These are phyloP conservation scores for Drosophila flavopinicola DNA, from an alignment of 2,888 invertebrate species.

Conservation along the genomic window DNA sequence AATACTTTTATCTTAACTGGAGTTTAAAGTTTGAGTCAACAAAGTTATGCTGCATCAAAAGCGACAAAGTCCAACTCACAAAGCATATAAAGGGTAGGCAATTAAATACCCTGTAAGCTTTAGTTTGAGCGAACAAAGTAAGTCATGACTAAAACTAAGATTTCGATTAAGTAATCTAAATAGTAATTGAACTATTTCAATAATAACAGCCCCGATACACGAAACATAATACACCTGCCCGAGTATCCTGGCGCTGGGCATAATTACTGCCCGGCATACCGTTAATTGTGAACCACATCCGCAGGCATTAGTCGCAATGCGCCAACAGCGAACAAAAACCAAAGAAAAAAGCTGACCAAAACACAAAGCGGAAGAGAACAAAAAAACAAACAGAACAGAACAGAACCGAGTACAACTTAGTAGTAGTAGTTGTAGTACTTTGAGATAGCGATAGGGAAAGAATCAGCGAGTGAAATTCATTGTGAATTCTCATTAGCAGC, in stretches of 20 bases:
- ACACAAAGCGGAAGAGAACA: constrained; percentile 8
- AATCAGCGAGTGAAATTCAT: constrained; percentile 78
- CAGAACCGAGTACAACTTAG: constrained; percentile 30
- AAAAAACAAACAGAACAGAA: constrained; percentile 18
- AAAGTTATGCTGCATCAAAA: constrained; percentile 19
- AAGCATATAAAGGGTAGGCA: not conserved
- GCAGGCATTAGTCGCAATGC: constrained; percentile 68
- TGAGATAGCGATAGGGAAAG: constrained; percentile 41
- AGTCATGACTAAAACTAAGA: not conserved
- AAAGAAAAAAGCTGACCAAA: constrained; percentile 25
- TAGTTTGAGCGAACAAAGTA: no score
- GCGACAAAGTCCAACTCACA: not conserved
- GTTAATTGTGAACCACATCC: constrained; percentile 62
- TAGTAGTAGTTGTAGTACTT: constrained; percentile 24
- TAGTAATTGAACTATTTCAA: not conserved
- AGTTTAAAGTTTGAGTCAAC: constrained; percentile 9
- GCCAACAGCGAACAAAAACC: constrained; percentile 41
- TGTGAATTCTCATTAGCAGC: constrained; percentile 80
- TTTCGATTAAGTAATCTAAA: not conserved
- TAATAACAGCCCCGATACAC: not conserved
- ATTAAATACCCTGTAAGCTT: constrained; percentile 9
- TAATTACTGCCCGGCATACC: constrained; percentile 43
- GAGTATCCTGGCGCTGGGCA: constrained; percentile 11
- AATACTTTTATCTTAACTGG: not conserved
- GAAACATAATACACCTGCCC: constrained; percentile 1